Evolutionary conservation across 2,797 vertebrate genomes (phyloP), one percentile per base, ranked within the genome.

Genomic region (Thripadectes ignobilis): DNA sequence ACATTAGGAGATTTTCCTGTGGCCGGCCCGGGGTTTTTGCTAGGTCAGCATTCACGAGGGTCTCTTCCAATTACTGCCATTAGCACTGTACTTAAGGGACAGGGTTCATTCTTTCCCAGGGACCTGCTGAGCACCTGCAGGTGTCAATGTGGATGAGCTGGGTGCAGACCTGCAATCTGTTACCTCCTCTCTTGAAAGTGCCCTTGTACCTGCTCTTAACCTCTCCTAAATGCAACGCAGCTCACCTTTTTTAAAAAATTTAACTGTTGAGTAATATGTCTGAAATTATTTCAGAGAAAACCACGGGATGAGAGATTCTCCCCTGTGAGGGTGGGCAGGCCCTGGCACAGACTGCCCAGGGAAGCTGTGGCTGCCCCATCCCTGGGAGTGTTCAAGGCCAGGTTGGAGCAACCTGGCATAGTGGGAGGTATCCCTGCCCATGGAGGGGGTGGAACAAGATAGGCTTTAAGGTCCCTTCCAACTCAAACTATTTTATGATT

Each of bases 41-140:
- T 91, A 45, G 69, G 92, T 96, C 96, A 96, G 92, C 95, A 79
- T 77, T 91, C 39, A 21, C 85, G 74, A 91, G 51, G 76, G 74
- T 55, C 87, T 83, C 93, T 89, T 76, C 91, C 94, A 88, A 95
- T 95, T 94, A 93, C 63, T 79, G 72, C 27, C 46, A 96, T 97
- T 95, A 97, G 74, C 72, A 4, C 29, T 2, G 27, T 36, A 48
- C 65, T 92, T 90, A 91, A 61, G 72, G 86, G 84, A 93, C 89
- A 27, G 5, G 11, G 81, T 95, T 84, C 34, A 59, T 59, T 32
- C 81, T 74, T 88, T 95, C 63, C 62, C 46, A 10, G 62, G 69
- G 69, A 62, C 32, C 38, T 38, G 61, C 41, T 71, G 84, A 89
- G 89, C 57, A 88, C 87, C 75, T 92, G 68, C 78, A 89, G 72